Percentiles rank a stretch among this genome's conserved stretches.
Evolutionary conservation across 35 echinoderm and acorn worm species (phyloP).

Genomic region (Anneissia japonica): DNA sequence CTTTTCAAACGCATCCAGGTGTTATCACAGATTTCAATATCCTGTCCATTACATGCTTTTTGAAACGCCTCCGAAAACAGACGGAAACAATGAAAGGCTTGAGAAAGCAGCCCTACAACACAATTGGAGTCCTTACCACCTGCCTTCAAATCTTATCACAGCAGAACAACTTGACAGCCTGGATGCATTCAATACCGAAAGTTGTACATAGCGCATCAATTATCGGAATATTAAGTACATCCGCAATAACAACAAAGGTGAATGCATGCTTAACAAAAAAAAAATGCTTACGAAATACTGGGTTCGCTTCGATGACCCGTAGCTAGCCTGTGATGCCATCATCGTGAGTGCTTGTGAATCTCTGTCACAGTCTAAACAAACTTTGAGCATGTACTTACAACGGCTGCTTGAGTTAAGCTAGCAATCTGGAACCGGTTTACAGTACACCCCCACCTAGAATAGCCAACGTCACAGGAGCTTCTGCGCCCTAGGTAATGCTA

Average conservation of each 20-base stretch:
- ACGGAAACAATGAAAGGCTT: not conserved
- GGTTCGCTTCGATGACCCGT: not conserved
- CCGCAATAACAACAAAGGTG: not conserved
- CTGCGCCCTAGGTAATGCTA: not conserved
- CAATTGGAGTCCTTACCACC: not conserved
- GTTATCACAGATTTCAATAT: not conserved
- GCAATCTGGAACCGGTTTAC: not conserved
- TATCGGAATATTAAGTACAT: not conserved
- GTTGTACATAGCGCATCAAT: not conserved
- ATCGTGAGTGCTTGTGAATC: not conserved
- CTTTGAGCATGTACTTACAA: not conserved
- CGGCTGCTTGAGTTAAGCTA: not conserved
- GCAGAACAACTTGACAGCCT: not conserved
- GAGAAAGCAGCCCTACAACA: too few species aligned
- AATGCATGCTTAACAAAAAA: not conserved
- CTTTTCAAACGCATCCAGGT: not conserved
- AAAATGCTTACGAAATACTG: not conserved
- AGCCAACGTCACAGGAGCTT: not conserved
- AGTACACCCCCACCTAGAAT: too few species aligned
- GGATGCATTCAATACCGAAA: not conserved
- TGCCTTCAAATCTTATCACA: not conserved
- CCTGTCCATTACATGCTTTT: not conserved
- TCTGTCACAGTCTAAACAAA: not conserved
- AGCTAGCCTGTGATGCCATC: not conserved
- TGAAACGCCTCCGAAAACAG: not conserved